These are phyloP conservation scores for Sorex maritimensis DNA, from an alignment of 2,797 vertebrate species.

Conservation along the genomic window DNA sequence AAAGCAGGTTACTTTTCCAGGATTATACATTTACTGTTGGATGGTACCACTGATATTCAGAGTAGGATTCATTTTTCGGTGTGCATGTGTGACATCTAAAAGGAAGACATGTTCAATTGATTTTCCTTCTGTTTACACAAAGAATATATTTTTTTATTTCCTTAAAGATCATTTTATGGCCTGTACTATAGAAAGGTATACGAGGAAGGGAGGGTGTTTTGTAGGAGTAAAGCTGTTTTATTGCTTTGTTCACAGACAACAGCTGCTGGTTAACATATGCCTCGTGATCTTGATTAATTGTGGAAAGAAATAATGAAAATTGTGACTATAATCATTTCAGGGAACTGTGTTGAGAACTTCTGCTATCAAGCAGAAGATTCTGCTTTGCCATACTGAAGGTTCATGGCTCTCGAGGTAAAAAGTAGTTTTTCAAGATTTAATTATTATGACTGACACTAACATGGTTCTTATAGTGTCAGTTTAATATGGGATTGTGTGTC, in stretches of 20 bases:
- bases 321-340: conserved; percentile 65
- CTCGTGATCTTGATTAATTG: conserved; percentile 80
- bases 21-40: conserved; percentile 6
- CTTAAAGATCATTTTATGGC: conserved; percentile 59
- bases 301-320: conserved; percentile 71
- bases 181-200: conserved; percentile 61
- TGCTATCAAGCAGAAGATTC: conserved; percentile 47
- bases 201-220: conserved; percentile 65
- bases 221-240: conserved; percentile 74
- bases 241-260: conserved; percentile 76
- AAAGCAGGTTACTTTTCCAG: conserved; percentile 18
- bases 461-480: not conserved
- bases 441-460: not conserved
- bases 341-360: conserved; percentile 27
- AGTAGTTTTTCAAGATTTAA: conserved; percentile 25
- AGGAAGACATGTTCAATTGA: not conserved
- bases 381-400: conserved; percentile 16
- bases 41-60: conserved; percentile 16
- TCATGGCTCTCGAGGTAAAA: conserved; percentile 11
- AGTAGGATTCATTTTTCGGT: conserved; percentile 28
- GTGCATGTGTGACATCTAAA: not conserved
- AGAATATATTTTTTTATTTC: conserved; percentile 70
- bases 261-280: conserved; percentile 82
- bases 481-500: not conserved
- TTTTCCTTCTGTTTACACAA: conserved; percentile 59